Conservation (phyloP, 2,888 invertebrate genomes). For the Drosophila buzzatii region DNA sequence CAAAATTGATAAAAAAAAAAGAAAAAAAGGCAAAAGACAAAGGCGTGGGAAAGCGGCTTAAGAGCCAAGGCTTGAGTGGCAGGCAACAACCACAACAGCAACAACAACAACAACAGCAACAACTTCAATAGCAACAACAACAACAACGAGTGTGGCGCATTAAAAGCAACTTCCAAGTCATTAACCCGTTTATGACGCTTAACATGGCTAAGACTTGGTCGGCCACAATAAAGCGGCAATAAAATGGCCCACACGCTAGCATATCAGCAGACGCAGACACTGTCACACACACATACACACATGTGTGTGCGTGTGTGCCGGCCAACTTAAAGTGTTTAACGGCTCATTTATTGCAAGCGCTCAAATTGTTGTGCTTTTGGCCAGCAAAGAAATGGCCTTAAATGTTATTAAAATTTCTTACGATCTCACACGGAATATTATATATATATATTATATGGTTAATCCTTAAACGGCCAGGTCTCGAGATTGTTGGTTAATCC, state of each 20-base stretch:
- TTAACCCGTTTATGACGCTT: slow-evolving; percentile 82
- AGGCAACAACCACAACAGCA: slow-evolving; percentile 9
- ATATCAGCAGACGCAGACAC: slow-evolving; percentile 26
- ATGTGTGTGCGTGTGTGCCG: slow-evolving; percentile 10
- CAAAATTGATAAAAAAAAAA: slow-evolving; percentile 70
- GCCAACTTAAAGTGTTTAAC: slow-evolving; percentile 76
- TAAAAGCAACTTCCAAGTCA: slow-evolving; percentile 80
- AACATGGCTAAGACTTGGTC: slow-evolving; percentile 68
- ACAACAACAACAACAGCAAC: background rate
- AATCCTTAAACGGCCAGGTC: slow-evolving; percentile 64
- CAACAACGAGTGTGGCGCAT: slow-evolving; percentile 53
- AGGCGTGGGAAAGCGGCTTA: slow-evolving; percentile 27
- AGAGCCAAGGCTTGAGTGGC: slow-evolving; percentile 56
- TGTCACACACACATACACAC: slow-evolving; percentile 11
- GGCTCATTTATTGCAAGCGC: slow-evolving; percentile 74
- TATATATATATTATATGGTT: slow-evolving; percentile 54
- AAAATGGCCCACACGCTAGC: slow-evolving; percentile 59
- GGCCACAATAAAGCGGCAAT: slow-evolving; percentile 77
- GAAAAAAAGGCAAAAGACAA: slow-evolving; percentile 23
- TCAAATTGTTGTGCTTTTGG: slow-evolving; percentile 36
- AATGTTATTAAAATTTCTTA: slow-evolving; percentile 70
- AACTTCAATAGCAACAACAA: slow-evolving; percentile 1
- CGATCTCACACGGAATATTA: slow-evolving; percentile 1
- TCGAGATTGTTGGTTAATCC: background rate
- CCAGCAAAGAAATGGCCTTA: slow-evolving; percentile 50